Conservation (phyloP, 2,888 invertebrate species). For the Dolichopus griseipennis region DNA sequence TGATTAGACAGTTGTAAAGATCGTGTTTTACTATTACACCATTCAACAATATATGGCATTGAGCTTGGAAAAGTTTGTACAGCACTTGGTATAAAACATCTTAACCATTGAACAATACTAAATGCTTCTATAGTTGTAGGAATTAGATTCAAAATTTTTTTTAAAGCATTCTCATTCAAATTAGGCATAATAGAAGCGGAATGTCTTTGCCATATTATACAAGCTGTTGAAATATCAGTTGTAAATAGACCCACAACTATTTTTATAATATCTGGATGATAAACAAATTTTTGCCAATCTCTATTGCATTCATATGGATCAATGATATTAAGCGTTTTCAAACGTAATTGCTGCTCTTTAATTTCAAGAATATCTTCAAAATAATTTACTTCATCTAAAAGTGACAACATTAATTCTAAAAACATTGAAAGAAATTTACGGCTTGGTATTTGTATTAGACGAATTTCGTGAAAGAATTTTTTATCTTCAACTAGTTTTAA, state of each 20-base stretch:
- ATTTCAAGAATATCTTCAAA: conserved; percentile 34
- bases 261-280: conserved; percentile 36
- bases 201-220: conserved; percentile 41
- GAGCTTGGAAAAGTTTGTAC: conserved; percentile 37
- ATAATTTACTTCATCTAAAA: conserved; percentile 30
- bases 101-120: conserved; percentile 38
- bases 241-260: conserved; percentile 34
- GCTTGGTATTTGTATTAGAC: conserved; percentile 34
- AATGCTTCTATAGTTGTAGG: conserved; percentile 37
- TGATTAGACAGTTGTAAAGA: conserved; percentile 37
- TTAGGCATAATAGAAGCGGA: conserved; percentile 33
- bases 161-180: conserved; percentile 32
- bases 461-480: conserved; percentile 35
- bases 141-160: conserved; percentile 33
- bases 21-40: conserved; percentile 38
- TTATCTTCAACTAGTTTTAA: conserved; percentile 33
- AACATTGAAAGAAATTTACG: conserved; percentile 32
- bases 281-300: conserved; percentile 42
- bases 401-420: conserved; percentile 33
- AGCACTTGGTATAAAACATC: conserved; percentile 38
- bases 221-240: conserved; percentile 36
- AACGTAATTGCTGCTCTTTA: conserved; percentile 37
- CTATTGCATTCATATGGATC: conserved; percentile 40
- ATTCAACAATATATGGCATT: conserved; percentile 37
- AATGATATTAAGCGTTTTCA: conserved; percentile 38